These are phyloP conservation scores for Plecturocebus donacophilus DNA, from an alignment of 2,113 vertebrate genomes.

Conservation along the genomic window DNA sequence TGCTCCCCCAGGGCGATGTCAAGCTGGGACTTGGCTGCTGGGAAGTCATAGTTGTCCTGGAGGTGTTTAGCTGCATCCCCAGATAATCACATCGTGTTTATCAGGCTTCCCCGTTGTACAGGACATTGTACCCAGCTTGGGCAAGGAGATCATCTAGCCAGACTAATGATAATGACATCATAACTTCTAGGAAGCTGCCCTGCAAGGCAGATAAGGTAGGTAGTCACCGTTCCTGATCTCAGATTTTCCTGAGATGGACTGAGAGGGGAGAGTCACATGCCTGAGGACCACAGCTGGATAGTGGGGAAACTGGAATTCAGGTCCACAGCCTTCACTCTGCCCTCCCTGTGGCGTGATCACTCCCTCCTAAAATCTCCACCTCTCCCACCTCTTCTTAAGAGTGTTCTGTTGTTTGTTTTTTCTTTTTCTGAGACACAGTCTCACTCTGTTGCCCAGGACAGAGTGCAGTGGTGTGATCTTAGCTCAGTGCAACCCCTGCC, in stretches of 20 bases:
- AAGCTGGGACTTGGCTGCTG: neutral
- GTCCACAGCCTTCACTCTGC: neutral
- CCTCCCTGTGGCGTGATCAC: neutral
- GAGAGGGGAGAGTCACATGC: neutral
- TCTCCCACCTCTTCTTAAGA: neutral
- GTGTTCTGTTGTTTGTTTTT: neutral
- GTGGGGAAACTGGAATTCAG: neutral
- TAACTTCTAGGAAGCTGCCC: neutral
- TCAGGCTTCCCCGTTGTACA: constrained; percentile 9
- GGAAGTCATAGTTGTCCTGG: neutral
- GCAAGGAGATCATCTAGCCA: neutral
- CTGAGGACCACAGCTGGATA: neutral
- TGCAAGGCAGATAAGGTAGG: neutral
- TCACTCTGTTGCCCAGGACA: no score
- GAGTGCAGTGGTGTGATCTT: no score
- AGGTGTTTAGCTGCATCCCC: neutral
- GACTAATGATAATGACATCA: neutral
- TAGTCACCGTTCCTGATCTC: neutral
- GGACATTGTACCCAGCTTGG: neutral
- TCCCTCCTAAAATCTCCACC: neutral
- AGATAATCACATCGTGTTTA: neutral
- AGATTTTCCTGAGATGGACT: neutral
- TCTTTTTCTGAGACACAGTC: no score
- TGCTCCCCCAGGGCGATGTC: neutral
- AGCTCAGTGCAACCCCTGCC: no score